Evolutionary conservation across 1,140 invertebrate species (phyloP).

Genomic region (Bombus cullumanus): DNA sequence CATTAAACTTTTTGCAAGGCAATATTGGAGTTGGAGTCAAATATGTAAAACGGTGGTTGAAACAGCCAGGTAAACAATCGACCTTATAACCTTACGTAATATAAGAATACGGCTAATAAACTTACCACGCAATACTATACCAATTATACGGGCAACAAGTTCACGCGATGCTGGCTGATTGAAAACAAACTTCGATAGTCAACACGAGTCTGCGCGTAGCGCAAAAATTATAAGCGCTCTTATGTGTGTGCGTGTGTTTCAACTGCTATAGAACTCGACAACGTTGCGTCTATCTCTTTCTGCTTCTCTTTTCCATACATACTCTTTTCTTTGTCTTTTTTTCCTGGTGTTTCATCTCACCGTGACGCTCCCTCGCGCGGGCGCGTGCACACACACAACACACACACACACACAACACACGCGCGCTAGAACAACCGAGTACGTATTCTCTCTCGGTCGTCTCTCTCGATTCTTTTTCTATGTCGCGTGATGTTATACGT

Average conservation of each 20-base stretch:
- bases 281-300: not conserved
- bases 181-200: constrained; percentile 49
- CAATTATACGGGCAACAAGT: constrained; percentile 47
- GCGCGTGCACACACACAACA: no score
- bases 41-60: not conserved
- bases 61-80: constrained; percentile 24
- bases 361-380: no score
- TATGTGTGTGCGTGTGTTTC: no score
- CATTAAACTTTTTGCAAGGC: not conserved
- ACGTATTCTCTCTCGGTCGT: not conserved
- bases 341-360: not conserved
- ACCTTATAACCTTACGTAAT: constrained; percentile 27
- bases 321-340: constrained; percentile 21
- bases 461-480: not conserved
- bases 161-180: constrained; percentile 38
- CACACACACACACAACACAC: no score
- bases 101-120: constrained; percentile 41
- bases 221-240: not conserved
- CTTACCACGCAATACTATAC: constrained; percentile 33
- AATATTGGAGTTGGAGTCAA: not conserved
- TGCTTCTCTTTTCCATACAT: not conserved
- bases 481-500: constrained; percentile 61
- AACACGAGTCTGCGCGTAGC: constrained; percentile 15
- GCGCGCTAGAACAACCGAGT: not conserved
- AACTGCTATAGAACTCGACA: not conserved